Percentiles rank a stretch among this genome's conserved stretches.
Evolutionary conservation across 2,797 vertebrate genomes (phyloP).

Genomic region (Orientallactaga sibirica): DNA sequence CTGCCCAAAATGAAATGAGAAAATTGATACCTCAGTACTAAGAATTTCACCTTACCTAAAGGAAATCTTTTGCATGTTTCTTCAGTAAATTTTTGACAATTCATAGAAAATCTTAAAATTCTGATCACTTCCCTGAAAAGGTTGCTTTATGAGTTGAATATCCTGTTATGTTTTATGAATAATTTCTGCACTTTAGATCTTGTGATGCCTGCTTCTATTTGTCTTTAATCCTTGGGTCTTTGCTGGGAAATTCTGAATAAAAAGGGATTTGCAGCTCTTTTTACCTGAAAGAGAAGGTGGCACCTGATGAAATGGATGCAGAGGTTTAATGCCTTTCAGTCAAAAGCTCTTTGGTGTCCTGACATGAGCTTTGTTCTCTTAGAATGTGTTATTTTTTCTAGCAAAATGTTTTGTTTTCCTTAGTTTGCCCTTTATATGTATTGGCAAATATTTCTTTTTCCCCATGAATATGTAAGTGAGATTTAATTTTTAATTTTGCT

Average conservation of each 20-base stretch:
- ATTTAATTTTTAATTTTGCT: slow-evolving; percentile 44
- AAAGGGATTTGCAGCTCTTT: slow-evolving; percentile 60
- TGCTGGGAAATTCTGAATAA: slow-evolving; percentile 65
- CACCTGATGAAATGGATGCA: slow-evolving; percentile 65
- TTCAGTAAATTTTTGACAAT: slow-evolving; percentile 79
- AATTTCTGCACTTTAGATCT: slow-evolving; percentile 68
- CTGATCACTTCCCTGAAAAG: slow-evolving; percentile 62
- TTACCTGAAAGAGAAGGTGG: slow-evolving; percentile 68
- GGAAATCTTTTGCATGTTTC: slow-evolving; percentile 14
- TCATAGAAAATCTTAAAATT: slow-evolving; percentile 83
- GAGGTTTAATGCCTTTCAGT: slow-evolving; percentile 71
- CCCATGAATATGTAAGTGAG: slow-evolving; percentile 30
- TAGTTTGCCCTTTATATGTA: background rate
- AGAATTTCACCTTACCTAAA: slow-evolving; percentile 68
- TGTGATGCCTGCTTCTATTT: slow-evolving; percentile 72
- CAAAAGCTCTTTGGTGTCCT: slow-evolving; percentile 34
- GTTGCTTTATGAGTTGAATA: slow-evolving; percentile 79
- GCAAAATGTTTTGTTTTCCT: background rate
- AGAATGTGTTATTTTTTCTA: slow-evolving; percentile 13
- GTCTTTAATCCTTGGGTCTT: slow-evolving; percentile 73
- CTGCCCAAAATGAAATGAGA: slow-evolving; percentile 69
- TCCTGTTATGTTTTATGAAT: slow-evolving; percentile 73
- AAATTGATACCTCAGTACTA: slow-evolving; percentile 68
- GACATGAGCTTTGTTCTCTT: slow-evolving; percentile 8
- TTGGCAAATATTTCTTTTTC: slow-evolving; percentile 21